Base-by-base conservation (phyloP, 2,888 invertebrate genomes). In the Euplexia lucipara region DNA sequence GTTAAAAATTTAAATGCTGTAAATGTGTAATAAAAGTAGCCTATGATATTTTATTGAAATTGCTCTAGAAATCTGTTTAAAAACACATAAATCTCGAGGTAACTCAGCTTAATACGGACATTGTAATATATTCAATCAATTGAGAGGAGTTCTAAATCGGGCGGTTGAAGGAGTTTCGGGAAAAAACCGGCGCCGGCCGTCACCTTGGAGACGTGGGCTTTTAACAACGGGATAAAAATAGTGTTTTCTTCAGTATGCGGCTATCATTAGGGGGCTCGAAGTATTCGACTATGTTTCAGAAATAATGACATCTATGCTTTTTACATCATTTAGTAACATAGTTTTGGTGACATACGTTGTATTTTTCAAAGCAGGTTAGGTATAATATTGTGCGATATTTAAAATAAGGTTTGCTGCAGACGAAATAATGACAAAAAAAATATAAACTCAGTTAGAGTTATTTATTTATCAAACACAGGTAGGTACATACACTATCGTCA, bases 151-250 rank as follows among this genome's bases (percentile, higher is more conserved):
- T 75, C 62, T 60, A 73, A 77, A 77, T 67, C 68, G 56, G 61
- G 39, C 18, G 12, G 34, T 56, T 47, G 20, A 48, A 62, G 60
- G 32, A 71, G 54, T 35, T 10, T 48, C 44, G 42, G 51, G 30
- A 60, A 56, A 75, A 66, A 68, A 60, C 58, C 37, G 49, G 20
- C 18, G 51, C 5, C 44, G 39, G 59, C 53, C 79, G 71, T 69
- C 79, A 70, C 65, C 42, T 51, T 9, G 63, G n/a, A 67, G 62
- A 32, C 41, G 57, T 53, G 64, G 70, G 77, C 79, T 82, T 81
- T 81, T 71, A 81, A 79, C 72, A 73, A 57, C 42, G 10, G 59
- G 54, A 72, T 79, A 75, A 68, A 83, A 79, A 82, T 83, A 75
- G 54, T 56, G 39, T 14, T 37, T 14, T 18, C 9, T 47, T 22